Conservation (phyloP, 2,888 invertebrate species). For the Cybosia mesomella region DNA sequence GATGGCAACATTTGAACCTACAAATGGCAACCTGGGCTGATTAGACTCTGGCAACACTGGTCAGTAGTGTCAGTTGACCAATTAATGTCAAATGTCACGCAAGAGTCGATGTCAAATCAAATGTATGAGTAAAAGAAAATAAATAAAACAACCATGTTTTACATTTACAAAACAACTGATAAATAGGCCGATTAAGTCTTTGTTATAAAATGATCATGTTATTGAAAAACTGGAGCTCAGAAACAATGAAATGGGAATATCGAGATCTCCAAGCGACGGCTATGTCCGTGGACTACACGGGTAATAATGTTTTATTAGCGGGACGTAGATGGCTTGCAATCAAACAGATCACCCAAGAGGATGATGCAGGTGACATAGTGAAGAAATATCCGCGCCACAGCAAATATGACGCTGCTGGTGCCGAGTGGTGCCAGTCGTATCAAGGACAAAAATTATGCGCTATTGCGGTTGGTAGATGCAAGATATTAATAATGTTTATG, state of each 20-base stretch:
- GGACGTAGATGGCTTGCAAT: constrained; percentile 94
- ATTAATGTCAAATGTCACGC: too few relatives aligned
- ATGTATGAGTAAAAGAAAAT: not conserved
- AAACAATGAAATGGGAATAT: constrained; percentile 90
- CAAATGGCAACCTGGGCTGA: too few relatives aligned
- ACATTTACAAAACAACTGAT: not conserved
- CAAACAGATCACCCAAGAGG: constrained; percentile 90
- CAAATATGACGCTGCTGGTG: constrained; percentile 97
- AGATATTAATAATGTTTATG: too few relatives aligned
- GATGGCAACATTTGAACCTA: too few relatives aligned
- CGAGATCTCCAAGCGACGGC: constrained; percentile 96
- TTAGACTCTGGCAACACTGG: too few relatives aligned
- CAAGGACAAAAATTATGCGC: constrained; percentile 94
- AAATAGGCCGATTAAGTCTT: not conserved
- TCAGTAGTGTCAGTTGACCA: too few relatives aligned
- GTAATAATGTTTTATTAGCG: constrained; percentile 94
- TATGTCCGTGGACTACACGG: constrained; percentile 96
- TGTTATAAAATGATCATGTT: constrained; percentile 50
- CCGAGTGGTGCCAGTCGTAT: constrained; percentile 96
- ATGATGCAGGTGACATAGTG: constrained; percentile 89
- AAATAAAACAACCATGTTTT: constrained; percentile 16
- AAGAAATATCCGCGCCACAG: constrained; percentile 95
- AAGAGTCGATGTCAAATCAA: not conserved
- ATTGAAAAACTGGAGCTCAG: constrained; percentile 85
- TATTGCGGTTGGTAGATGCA: constrained; percentile 89